These are phyloP conservation scores for Drosophila kikkawai DNA, from an alignment of 1,140 invertebrate genomes.

Conservation along the genomic window DNA sequence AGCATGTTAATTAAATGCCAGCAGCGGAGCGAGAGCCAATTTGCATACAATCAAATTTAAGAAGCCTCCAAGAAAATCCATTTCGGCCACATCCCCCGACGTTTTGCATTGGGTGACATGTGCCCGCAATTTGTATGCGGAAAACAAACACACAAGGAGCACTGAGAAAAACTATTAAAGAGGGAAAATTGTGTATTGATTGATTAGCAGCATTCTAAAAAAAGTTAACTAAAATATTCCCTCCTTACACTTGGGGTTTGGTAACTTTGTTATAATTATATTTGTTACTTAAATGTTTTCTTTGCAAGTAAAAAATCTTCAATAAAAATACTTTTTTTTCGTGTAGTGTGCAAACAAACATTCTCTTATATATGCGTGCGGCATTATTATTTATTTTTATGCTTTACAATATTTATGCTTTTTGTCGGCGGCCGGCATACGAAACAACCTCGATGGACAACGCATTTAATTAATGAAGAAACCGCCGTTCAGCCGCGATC, in stretches of 20 bases:
- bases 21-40: slow-evolving; percentile 29
- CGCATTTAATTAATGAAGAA: slow-evolving; percentile 82
- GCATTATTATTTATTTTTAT: slow-evolving; percentile 78
- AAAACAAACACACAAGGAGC: slow-evolving; percentile 45
- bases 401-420: slow-evolving; percentile 81
- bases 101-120: slow-evolving; percentile 62
- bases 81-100: slow-evolving; percentile 25
- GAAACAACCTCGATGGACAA: slow-evolving; percentile 61
- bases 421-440: slow-evolving; percentile 72
- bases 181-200: neutral
- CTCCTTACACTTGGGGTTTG: too few species aligned
- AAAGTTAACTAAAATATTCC: too few species aligned
- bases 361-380: slow-evolving; percentile 17
- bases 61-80: slow-evolving; percentile 57
- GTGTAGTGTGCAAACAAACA: slow-evolving; percentile 10
- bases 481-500: slow-evolving; percentile 42
- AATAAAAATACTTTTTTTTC: neutral
- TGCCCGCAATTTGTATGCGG: slow-evolving; percentile 70
- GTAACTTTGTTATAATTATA: too few species aligned
- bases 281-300: neutral
- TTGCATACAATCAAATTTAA: slow-evolving; percentile 62
- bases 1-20: slow-evolving; percentile 61
- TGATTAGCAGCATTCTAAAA: neutral
- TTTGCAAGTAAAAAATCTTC: neutral
- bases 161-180: neutral